phyloP scores from a whole-genome alignment of 2,113 vertebrate species.

The Erpornis zantholeuca region DNA sequence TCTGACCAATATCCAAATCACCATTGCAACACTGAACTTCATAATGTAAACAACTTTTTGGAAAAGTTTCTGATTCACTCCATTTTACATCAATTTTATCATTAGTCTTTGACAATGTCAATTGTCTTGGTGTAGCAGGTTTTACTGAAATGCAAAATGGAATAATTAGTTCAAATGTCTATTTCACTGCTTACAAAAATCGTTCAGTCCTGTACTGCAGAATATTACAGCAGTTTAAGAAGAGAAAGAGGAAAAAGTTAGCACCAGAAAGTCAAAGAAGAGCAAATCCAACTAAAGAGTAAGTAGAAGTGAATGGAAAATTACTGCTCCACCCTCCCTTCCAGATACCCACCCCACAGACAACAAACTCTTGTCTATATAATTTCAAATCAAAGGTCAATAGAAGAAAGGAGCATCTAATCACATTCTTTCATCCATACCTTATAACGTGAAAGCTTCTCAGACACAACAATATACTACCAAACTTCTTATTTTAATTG shows the following conservation, averaged over 20 bases:
- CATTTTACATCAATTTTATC: slow-evolving; percentile 1
- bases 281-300: not conserved
- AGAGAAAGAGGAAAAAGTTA: not conserved
- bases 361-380: not conserved
- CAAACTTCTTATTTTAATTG: not conserved
- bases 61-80: not conserved
- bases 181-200: not conserved
- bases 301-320: not conserved
- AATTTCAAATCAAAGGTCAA: not conserved
- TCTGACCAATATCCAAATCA: not conserved
- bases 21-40: not conserved
- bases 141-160: slow-evolving; percentile 44
- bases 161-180: not conserved
- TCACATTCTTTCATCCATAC: not conserved
- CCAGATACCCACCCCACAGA: not conserved
- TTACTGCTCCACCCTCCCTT: fast-evolving
- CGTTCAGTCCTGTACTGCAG: not conserved
- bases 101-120: not conserved
- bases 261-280: not conserved
- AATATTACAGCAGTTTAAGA: not conserved
- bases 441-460: not conserved
- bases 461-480: not conserved
- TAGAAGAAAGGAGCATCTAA: not conserved
- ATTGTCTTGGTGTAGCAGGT: slow-evolving; percentile 13
- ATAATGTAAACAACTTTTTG: not conserved